Conservation (phyloP, 2,797 vertebrate species). For the Semaprochilodus insignis region DNA sequence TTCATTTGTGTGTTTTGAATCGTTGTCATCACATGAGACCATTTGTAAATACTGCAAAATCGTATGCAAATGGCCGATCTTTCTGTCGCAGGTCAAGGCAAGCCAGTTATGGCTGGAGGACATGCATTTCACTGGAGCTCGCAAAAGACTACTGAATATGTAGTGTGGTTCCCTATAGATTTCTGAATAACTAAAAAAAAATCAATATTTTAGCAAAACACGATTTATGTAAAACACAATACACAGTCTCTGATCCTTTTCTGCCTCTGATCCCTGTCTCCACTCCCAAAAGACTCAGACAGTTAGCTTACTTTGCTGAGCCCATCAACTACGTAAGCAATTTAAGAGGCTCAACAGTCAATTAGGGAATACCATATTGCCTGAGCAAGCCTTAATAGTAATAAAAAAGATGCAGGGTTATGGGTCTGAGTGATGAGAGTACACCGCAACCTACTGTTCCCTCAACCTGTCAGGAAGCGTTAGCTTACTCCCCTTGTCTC, state of each 20-base stretch:
- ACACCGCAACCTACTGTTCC: not conserved
- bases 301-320: constrained; percentile 28
- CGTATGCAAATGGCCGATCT: not conserved
- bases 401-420: constrained; percentile 58
- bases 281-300: not conserved
- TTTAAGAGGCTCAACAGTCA: constrained; percentile 64
- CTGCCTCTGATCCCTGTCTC: no score
- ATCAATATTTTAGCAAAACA: not conserved
- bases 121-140: not conserved
- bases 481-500: not conserved
- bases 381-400: constrained; percentile 62
- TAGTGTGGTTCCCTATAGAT: not conserved
- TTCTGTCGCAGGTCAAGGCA: not conserved
- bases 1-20: not conserved
- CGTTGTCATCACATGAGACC: not conserved
- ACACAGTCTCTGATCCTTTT: not conserved
- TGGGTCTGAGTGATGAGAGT: constrained; percentile 30
- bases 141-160: not conserved
- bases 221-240: no score
- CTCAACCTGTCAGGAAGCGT: not conserved
- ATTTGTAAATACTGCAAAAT: not conserved
- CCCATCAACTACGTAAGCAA: constrained; percentile 56
- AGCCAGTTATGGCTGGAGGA: not conserved
- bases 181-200: no score
- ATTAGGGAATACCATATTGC: no score